Conservation (phyloP, 2,113 vertebrate genomes). For the Burhinus oedicnemus region DNA sequence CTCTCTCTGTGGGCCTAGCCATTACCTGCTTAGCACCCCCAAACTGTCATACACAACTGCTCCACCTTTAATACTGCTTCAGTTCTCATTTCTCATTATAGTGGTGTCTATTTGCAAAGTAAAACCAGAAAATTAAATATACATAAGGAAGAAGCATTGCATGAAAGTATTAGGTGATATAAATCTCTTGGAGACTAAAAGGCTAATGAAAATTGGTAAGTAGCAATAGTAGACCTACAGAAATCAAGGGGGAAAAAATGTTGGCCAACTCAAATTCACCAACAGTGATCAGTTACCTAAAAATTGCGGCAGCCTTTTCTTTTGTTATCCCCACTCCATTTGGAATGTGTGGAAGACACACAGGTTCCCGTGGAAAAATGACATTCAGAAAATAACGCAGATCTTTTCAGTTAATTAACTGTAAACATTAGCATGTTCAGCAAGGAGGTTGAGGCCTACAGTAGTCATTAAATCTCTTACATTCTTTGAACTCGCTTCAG, state of each 20-base stretch:
- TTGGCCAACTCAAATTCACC: background rate
- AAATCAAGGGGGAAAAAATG: background rate
- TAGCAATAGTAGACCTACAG: background rate
- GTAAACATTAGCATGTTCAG: background rate
- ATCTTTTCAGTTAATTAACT: background rate
- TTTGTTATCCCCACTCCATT: background rate
- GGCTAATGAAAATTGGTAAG: background rate
- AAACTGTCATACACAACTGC: background rate
- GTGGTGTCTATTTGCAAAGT: background rate
- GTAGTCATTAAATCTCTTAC: background rate
- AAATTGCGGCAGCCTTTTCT: background rate
- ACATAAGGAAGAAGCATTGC: background rate
- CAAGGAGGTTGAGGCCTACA: fast-evolving
- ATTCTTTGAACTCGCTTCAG: background rate
- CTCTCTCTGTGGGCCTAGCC: background rate
- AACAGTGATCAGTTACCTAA: background rate
- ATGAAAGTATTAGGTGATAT: background rate
- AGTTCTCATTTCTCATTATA: background rate
- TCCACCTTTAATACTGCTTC: background rate
- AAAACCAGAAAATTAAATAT: background rate
- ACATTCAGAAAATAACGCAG: background rate
- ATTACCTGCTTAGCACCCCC: background rate
- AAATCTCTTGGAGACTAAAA: background rate
- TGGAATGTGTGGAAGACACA: background rate
- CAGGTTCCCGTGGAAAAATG: background rate